A percentile compares a stretch with the other conserved stretches of the same genome.
phyloP scores from a whole-genome alignment of 2,797 vertebrate species.

The Urophycis tenuis region DNA sequence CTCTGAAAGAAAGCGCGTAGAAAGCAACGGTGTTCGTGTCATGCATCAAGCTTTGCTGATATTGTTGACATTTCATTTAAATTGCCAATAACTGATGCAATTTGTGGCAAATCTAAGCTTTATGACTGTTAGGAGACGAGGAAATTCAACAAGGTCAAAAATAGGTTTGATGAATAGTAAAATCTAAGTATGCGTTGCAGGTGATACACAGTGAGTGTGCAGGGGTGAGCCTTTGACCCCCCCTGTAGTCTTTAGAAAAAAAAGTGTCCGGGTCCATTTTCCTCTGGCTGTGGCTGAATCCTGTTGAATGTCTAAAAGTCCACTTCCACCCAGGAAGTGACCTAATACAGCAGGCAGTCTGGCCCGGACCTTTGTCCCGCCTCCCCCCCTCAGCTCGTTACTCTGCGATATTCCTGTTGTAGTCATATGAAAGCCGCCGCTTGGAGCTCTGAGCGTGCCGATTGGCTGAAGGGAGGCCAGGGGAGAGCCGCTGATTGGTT shows the following conservation, averaged over 20 bases:
- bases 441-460: slow-evolving; percentile 58
- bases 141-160: not conserved
- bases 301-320: not conserved
- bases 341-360: not conserved
- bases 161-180: not conserved
- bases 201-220: not conserved
- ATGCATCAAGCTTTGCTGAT: slow-evolving; percentile 1
- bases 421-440: slow-evolving; percentile 68
- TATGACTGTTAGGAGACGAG: not conserved
- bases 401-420: slow-evolving; percentile 61
- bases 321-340: not conserved
- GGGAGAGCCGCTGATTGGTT: slow-evolving; percentile 55
- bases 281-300: not conserved
- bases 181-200: not conserved
- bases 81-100: slow-evolving; percentile 2
- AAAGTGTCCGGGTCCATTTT: not conserved
- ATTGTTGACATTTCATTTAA: slow-evolving; percentile 3
- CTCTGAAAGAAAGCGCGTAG: not conserved
- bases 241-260: not conserved
- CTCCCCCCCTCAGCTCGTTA: slow-evolving; percentile 24
- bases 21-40: not conserved
- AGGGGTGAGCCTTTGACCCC: not conserved
- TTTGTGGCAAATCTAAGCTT: not conserved
- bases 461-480: slow-evolving; percentile 61
- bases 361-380: not conserved